Evolutionary conservation across 2,888 invertebrate genomes (phyloP).

Genomic region (Drosophila mimetica): DNA sequence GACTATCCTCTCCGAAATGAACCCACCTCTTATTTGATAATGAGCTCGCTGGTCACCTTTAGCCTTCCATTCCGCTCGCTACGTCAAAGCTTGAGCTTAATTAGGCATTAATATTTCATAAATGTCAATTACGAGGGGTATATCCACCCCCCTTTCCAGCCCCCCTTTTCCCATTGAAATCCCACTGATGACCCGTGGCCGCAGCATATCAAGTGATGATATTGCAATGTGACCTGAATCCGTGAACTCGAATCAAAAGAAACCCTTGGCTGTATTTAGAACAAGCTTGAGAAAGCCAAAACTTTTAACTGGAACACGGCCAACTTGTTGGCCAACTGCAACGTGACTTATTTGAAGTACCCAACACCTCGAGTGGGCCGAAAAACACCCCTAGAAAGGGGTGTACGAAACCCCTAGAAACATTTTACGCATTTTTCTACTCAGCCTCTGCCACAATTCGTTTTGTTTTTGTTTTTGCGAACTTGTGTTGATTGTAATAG

Average conservation of each 20-base stretch:
- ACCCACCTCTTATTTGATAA: slow-evolving; percentile 40
- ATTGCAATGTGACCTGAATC: slow-evolving; percentile 49
- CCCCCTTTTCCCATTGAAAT: background rate
- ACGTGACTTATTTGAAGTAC: slow-evolving; percentile 69
- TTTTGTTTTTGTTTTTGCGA: slow-evolving; percentile 43
- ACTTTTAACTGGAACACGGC: slow-evolving; percentile 36
- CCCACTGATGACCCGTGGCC: slow-evolving; percentile 9
- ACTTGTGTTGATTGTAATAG: slow-evolving; percentile 69
- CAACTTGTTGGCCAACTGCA: slow-evolving; percentile 50
- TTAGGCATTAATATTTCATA: slow-evolving; percentile 77
- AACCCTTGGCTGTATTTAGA: slow-evolving; percentile 37
- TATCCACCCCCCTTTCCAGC: background rate
- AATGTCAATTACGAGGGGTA: slow-evolving; percentile 58
- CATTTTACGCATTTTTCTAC: slow-evolving; percentile 55
- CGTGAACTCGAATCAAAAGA: slow-evolving; percentile 50
- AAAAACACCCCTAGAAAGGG: slow-evolving; percentile 19
- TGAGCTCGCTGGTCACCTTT: slow-evolving; percentile 18
- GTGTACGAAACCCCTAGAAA: background rate
- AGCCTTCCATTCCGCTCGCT: slow-evolving; percentile 13
- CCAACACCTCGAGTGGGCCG: slow-evolving; percentile 53
- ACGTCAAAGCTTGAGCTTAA: slow-evolving; percentile 58
- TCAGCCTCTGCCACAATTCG: slow-evolving; percentile 15
- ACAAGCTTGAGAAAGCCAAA: slow-evolving; percentile 28
- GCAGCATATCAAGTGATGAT: slow-evolving; percentile 19
- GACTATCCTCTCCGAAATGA: slow-evolving; percentile 4